Evolutionary conservation across 2,797 vertebrate species (phyloP).

Genomic region (Hirundo rustica): DNA sequence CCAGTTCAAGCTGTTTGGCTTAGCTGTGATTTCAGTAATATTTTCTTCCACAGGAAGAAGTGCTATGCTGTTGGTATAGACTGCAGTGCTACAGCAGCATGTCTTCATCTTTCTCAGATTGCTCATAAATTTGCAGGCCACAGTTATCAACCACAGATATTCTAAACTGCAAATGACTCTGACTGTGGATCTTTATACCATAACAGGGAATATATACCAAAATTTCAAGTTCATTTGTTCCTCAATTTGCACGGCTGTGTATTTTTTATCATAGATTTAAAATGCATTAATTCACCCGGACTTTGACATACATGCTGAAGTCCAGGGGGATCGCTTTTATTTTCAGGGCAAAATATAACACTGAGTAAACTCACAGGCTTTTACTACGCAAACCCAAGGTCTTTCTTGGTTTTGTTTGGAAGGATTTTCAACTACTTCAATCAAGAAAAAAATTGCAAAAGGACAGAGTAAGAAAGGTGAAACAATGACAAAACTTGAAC

Average conservation of each 20-base stretch:
- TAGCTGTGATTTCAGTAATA: background rate
- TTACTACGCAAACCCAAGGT: fast-evolving
- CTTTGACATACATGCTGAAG: background rate
- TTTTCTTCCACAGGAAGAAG: background rate
- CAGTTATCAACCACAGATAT: background rate
- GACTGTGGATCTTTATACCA: background rate
- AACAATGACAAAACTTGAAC: background rate
- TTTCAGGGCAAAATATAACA: background rate
- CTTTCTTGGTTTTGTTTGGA: background rate
- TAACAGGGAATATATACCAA: background rate
- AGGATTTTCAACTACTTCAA: background rate
- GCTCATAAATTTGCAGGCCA: background rate
- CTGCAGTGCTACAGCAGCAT: background rate
- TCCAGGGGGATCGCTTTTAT: background rate
- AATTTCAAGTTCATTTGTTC: background rate
- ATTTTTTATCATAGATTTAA: background rate
- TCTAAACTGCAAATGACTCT: background rate
- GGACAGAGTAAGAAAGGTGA: background rate
- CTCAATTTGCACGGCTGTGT: background rate
- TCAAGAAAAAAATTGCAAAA: background rate
- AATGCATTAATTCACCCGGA: background rate
- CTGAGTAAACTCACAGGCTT: background rate
- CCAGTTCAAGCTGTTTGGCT: slow-evolving; percentile 23
- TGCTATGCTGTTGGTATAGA: background rate
- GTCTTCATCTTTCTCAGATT: background rate